Conservation (phyloP, 1,140 invertebrate genomes). For the Brachionus angularis region DNA sequence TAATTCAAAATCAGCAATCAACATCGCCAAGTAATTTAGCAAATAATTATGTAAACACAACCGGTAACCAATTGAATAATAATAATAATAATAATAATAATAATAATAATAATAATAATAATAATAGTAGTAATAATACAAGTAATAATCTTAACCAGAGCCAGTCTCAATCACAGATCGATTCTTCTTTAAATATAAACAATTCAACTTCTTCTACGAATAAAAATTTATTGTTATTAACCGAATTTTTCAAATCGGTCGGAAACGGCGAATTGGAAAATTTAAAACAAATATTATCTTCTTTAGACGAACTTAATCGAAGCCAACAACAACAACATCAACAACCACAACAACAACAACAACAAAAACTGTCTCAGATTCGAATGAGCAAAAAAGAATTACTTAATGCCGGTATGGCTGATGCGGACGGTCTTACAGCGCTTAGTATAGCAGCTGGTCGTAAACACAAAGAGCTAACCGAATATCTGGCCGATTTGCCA, state of each 20-base stretch:
- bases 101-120: no score
- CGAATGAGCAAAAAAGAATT: conserved; percentile 25
- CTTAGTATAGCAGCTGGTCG: conserved; percentile 42
- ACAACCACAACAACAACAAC: background rate
- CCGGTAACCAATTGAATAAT: background rate
- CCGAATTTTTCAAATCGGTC: conserved; percentile 38
- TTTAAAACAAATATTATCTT: conserved; percentile 14
- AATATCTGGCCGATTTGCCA: conserved; percentile 20
- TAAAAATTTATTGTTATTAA: conserved; percentile 15
- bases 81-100: no score
- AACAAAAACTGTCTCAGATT: background rate
- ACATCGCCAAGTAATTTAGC: background rate
- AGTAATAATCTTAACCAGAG: no score
- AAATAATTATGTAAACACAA: background rate
- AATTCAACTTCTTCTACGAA: background rate
- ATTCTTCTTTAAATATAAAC: no score
- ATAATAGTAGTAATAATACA: no score
- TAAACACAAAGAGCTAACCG: conserved; percentile 43
- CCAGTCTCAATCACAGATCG: conserved; percentile 18
- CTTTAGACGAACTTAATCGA: conserved; percentile 24
- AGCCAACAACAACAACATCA: background rate
- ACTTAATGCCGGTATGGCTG: conserved; percentile 35
- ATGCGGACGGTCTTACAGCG: conserved; percentile 37
- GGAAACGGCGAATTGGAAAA: conserved; percentile 35
- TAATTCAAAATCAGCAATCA: no score